phyloP scores from a whole-genome alignment of 53 echinoderm and acorn worm genomes.

The Patiria pectinifera region DNA sequence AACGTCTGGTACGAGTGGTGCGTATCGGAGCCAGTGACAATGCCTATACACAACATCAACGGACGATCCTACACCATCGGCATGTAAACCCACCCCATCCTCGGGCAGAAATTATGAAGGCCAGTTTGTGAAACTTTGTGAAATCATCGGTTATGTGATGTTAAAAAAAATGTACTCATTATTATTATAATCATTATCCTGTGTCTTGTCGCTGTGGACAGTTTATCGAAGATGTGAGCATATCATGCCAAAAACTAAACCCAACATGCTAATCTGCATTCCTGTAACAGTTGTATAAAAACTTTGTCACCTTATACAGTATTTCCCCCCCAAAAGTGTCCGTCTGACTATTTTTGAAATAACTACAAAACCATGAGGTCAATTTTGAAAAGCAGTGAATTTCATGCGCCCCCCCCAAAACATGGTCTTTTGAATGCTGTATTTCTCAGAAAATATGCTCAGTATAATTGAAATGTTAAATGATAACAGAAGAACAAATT shows the following conservation, averaged over 20 bases:
- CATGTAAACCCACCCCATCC: conserved; percentile 65
- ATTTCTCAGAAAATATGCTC: too few species aligned
- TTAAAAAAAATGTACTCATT: neutral
- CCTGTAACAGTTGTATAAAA: neutral
- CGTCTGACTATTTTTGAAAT: too few species aligned
- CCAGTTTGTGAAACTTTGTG: conserved; percentile 12
- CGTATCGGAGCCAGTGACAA: conserved; percentile 90
- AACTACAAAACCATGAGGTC: too few species aligned
- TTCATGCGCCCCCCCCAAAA: too few species aligned
- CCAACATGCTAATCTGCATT: neutral
- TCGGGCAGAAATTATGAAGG: neutral
- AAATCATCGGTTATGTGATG: neutral
- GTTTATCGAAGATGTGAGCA: neutral
- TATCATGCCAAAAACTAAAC: neutral
- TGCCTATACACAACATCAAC: conserved; percentile 94
- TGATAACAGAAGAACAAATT: too few species aligned
- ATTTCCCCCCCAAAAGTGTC: too few species aligned
- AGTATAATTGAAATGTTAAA: too few species aligned
- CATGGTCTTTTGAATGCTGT: too few species aligned
- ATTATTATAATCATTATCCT: too few species aligned
- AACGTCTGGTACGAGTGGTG: conserved; percentile 99
- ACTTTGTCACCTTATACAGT: neutral
- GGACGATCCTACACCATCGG: conserved; percentile 98
- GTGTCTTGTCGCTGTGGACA: neutral
- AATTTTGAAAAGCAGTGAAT: too few species aligned